These are phyloP conservation scores for Gadopsis marmoratus DNA, from an alignment of 2,797 vertebrate genomes.

Conservation along the genomic window DNA sequence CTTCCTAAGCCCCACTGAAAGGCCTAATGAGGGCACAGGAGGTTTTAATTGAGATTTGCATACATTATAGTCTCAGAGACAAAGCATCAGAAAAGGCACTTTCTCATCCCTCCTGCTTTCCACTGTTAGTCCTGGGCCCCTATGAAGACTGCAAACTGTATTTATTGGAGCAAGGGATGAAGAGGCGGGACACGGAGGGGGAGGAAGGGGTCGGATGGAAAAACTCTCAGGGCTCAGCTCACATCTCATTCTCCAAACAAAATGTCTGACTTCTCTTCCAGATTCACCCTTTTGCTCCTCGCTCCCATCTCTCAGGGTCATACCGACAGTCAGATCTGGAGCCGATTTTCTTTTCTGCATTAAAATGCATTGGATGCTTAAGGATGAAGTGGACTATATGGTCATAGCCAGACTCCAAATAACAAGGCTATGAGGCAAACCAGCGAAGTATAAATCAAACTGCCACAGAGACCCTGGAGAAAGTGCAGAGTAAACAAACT, in stretches of 20 bases:
- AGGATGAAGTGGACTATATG: constrained; percentile 56
- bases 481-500: constrained; percentile 86
- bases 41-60: constrained; percentile 84
- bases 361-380: constrained; percentile 74
- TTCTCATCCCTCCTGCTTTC: constrained; percentile 50
- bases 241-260: constrained; percentile 72
- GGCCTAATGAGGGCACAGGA: constrained; percentile 78
- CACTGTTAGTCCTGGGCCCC: constrained; percentile 47
- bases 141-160: constrained; percentile 61
- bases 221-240: constrained; percentile 67
- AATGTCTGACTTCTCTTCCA: constrained; percentile 75
- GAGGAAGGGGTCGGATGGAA: constrained; percentile 62
- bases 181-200: constrained; percentile 37
- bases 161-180: constrained; percentile 65
- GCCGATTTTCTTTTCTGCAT: constrained; percentile 69
- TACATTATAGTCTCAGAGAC: constrained; percentile 76
- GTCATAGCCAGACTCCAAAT: constrained; percentile 50
- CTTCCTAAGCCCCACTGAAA: constrained; percentile 66
- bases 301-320: constrained; percentile 66
- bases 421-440: constrained; percentile 64
- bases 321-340: constrained; percentile 60
- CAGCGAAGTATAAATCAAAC: constrained; percentile 82
- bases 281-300: constrained; percentile 53
- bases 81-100: constrained; percentile 52
- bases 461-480: constrained; percentile 76